Base-by-base conservation (phyloP, 2,888 invertebrate genomes). In the Caenorhabditis panamensis region DNA sequence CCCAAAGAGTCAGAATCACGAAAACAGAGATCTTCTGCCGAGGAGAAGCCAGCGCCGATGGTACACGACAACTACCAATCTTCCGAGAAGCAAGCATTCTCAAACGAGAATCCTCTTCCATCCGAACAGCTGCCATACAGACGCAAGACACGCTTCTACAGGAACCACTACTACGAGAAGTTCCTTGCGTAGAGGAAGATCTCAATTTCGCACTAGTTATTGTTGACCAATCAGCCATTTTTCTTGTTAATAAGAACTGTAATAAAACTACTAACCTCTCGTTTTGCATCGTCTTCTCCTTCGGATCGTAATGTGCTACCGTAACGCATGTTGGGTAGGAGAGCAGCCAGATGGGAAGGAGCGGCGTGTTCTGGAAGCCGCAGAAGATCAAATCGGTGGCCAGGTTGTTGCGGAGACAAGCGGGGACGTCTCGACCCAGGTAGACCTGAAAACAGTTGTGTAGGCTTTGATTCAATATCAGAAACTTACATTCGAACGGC, bases 311-410 rank as follows among this genome's bases (percentile, higher is more conserved):
- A 28, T 82, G 77, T 11, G 61, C 20, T 20, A 84, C 75, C 1
- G 67, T 49, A 4, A 58, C 37, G 66, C 85, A 86, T 26, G 81
- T 75, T 2, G 86, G 85, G 68, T 82, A 86, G 2, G 89, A 85
- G 63, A 90, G 85, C 13, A 87, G 84, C 86, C 87, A 90, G 8
- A 90, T 63, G 1, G 88, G 86, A 20, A 90, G 82, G 11, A 90
- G 79, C 6, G 88, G 84, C 36, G 87, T 86, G 26, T 83, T 78
- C 11, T 67, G 53, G 11, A 72, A 56, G 1, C 89, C 89, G 37
- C 89, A 82, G 71, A 90, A 90, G 8, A 90, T 28, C 13, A 90
- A 56, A 16, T 79, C 82, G 22, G 20, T 24, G 2, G 62, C 58
- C 0, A 49, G 54, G 24, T 61, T 68, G 22, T 59, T 22, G 11